Base-by-base conservation (phyloP, 2,797 vertebrate species). In the Myotis findleyi region DNA sequence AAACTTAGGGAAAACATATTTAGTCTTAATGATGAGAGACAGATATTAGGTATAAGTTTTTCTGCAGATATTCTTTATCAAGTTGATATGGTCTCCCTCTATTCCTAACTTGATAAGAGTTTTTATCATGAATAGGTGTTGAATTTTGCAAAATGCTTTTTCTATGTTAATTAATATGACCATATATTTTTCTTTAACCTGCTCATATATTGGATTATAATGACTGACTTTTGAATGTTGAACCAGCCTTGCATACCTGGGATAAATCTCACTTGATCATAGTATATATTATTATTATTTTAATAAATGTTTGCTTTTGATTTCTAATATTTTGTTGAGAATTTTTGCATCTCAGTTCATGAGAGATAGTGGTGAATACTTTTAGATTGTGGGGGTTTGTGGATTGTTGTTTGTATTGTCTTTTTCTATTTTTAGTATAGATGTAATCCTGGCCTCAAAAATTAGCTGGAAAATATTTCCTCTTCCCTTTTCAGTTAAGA, bases 281-380 rank as follows among this genome's bases (percentile, higher is more conserved):
- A 8, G 20, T 55, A 64, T 55, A 66, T 55, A 49, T 92, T 84
- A 71, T 92, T 84, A 71, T 92, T 77, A 7, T 84, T 77, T 62
- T 72, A 36, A 66, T 44, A 55, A 20, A 72, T 38, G 30, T 87
- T 51, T 82, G 4, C 17, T 41, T 68, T 68, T 9, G 47, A 47
- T 73, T 81, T 49, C 16, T 30, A 87, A 51, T 76, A 94, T 41
- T 86, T 51, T 80, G 21, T 44, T 85, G 73, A 79, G 21, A 20
- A 72, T 16, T 72, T 72, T 41, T 89, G 3, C 25, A 68, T 57
- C 27, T 49, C 55, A 57, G 6, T 73, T 89, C 57, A 73, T 82
- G 51, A 89, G 41, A 89, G 13, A 89, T 1, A 86, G 30, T 49
- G 20, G 38, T 55, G 36, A 41, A 6, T 47, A 49, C 17, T 75